A percentile compares a stretch with the other conserved stretches of the same genome.
phyloP scores from a whole-genome alignment of 2,888 invertebrate genomes.

The Pammene fasciana region DNA sequence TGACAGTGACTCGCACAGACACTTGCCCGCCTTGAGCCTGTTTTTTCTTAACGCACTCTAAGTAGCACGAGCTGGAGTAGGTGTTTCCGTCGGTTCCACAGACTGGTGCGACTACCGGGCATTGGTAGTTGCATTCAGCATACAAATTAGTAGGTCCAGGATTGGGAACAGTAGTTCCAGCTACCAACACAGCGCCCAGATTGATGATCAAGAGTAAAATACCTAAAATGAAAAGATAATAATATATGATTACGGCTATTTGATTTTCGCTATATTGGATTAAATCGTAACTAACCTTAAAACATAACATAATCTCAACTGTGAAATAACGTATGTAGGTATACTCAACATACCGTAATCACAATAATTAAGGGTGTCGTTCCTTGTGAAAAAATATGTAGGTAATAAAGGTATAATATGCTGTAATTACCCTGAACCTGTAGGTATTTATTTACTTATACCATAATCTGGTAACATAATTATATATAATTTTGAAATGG shows the following conservation, averaged over 20 bases:
- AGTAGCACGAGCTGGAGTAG: slow-evolving; percentile 24
- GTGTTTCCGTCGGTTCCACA: slow-evolving; percentile 30
- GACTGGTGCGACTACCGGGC: slow-evolving; percentile 17
- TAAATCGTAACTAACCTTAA: no score
- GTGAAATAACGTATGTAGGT: no score
- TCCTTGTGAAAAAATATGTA: no score
- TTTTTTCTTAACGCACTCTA: slow-evolving; percentile 15
- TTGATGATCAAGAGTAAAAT: neutral
- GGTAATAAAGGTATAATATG: no score
- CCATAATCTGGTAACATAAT: no score
- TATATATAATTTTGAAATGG: no score
- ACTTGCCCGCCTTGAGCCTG: neutral
- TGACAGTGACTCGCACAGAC: slow-evolving; percentile 4
- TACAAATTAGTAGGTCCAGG: neutral
- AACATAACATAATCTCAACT: no score
- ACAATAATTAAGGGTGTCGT: no score
- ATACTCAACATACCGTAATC: no score
- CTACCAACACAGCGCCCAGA: slow-evolving; percentile 2
- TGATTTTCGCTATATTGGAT: no score
- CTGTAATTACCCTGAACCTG: no score
- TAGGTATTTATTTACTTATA: no score
- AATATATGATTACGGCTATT: neutral
- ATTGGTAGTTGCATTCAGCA: slow-evolving; percentile 21
- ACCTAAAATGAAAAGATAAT: slow-evolving; percentile 1
- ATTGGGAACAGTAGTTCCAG: neutral